phyloP scores from a whole-genome alignment of 2,888 invertebrate genomes.

The Xylota sylvarum region DNA sequence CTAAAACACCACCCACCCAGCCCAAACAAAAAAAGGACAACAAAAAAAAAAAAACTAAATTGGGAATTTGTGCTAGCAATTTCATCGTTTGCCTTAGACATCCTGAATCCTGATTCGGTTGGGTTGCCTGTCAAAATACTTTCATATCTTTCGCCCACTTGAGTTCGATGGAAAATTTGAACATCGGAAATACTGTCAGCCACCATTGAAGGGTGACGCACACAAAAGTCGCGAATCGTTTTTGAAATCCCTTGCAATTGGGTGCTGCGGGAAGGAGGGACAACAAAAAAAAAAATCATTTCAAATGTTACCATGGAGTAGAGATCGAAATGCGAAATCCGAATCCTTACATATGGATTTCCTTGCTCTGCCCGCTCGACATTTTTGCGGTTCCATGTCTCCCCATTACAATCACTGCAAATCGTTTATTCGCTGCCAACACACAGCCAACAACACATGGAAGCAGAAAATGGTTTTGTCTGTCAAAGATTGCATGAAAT shows the following conservation, averaged over 20 bases:
- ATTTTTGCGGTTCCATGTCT: slow-evolving; percentile 53
- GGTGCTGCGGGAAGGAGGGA: background rate
- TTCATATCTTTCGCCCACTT: slow-evolving; percentile 25
- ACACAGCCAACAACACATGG: background rate
- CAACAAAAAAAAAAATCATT: slow-evolving; percentile 36
- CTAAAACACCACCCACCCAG: background rate
- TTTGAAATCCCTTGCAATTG: slow-evolving; percentile 59
- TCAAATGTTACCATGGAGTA: slow-evolving; percentile 36
- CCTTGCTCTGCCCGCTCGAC: slow-evolving; percentile 28
- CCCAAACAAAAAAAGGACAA: slow-evolving; percentile 18
- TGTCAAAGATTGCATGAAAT: slow-evolving; percentile 68
- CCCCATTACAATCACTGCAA: slow-evolving; percentile 61
- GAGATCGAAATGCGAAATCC: slow-evolving; percentile 23
- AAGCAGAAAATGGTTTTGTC: slow-evolving; percentile 71
- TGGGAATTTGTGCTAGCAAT: slow-evolving; percentile 40
- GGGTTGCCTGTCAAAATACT: slow-evolving; percentile 56
- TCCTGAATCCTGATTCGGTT: slow-evolving; percentile 22
- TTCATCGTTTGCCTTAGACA: slow-evolving; percentile 31
- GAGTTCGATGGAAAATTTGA: slow-evolving; percentile 61
- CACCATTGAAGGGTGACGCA: slow-evolving; percentile 48
- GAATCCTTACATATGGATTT: slow-evolving; percentile 31
- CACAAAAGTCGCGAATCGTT: slow-evolving; percentile 59
- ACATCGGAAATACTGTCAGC: slow-evolving; percentile 69
- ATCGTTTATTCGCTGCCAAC: slow-evolving; percentile 65
- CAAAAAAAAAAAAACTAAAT: slow-evolving; percentile 29